phyloP scores from a whole-genome alignment of 2,113 vertebrate species.

The Ophthalmolycus amberensis region DNA sequence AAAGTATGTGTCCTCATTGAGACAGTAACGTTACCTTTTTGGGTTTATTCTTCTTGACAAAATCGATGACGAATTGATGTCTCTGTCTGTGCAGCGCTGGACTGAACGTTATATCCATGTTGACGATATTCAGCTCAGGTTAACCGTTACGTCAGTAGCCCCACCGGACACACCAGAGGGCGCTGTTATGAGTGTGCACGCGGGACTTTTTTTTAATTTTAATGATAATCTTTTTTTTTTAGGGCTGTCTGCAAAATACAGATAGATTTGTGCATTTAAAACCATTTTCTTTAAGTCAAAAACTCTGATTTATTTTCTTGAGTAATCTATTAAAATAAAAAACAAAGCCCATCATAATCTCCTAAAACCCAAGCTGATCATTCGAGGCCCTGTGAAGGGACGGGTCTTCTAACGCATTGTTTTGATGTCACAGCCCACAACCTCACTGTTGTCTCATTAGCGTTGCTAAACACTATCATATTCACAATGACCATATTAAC shows the following conservation, averaged over 20 bases:
- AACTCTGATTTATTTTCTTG: neutral
- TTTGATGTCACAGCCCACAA: too few relatives aligned
- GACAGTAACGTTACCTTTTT: conserved; percentile 83
- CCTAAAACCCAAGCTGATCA: too few relatives aligned
- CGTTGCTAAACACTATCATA: too few relatives aligned
- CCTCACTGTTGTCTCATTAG: too few relatives aligned
- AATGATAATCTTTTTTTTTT: too few relatives aligned
- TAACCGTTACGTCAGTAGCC: too few relatives aligned
- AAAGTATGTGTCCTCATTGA: accelerated
- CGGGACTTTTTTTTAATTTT: neutral
- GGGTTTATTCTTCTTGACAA: conserved; percentile 85
- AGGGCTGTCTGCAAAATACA: neutral
- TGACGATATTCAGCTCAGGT: neutral
- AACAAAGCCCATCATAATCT: neutral
- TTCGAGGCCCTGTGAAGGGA: too few relatives aligned
- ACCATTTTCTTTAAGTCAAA: neutral
- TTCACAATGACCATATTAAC: too few relatives aligned
- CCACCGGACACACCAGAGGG: neutral
- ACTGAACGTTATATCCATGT: conserved; percentile 78
- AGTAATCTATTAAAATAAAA: neutral
- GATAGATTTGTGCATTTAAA: neutral
- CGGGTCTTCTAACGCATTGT: too few relatives aligned
- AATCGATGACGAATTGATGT: conserved; percentile 88
- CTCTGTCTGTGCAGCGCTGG: conserved; percentile 90
- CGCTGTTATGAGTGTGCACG: neutral